A percentile compares a stretch with the other conserved stretches of the same genome.
Conservation (phyloP, 2,888 invertebrate species). For the Xestia sexstrigata region DNA sequence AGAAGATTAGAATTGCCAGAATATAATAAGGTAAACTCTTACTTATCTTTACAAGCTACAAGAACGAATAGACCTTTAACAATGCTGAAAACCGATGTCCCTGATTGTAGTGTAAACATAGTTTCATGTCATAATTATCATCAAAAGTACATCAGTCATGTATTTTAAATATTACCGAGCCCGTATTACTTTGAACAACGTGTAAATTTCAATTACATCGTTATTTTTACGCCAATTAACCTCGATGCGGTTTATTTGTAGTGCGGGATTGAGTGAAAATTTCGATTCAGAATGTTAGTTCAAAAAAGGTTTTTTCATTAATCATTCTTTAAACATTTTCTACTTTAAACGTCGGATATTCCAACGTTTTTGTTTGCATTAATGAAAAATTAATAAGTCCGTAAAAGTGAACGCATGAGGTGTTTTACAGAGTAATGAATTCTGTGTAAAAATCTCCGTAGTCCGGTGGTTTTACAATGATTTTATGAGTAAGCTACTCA, state of each 20-base stretch:
- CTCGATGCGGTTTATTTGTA: constrained; percentile 78
- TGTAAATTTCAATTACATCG: constrained; percentile 84
- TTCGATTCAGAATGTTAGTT: constrained; percentile 69
- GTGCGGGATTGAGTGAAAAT: constrained; percentile 68
- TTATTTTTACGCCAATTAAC: constrained; percentile 89
- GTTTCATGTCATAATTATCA: constrained; percentile 31
- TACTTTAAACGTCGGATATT: constrained; percentile 26
- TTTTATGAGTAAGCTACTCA: constrained; percentile 1
- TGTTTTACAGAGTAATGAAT: constrained; percentile 24
- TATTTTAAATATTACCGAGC: constrained; percentile 41
- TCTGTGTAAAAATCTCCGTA: constrained; percentile 12
- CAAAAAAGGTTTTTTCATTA: constrained; percentile 62
- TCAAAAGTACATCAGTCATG: constrained; percentile 27
- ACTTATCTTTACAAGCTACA: background rate
- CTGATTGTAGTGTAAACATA: background rate
- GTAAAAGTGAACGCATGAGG: constrained; percentile 14
- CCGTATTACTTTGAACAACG: constrained; percentile 69
- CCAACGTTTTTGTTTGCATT: constrained; percentile 29
- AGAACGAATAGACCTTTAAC: background rate
- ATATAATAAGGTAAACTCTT: background rate
- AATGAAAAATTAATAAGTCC: constrained; percentile 28
- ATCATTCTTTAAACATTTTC: constrained; percentile 43
- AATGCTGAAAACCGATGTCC: background rate
- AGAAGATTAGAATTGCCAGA: background rate
- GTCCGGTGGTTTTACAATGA: background rate